phyloP scores from a whole-genome alignment of 2,113 vertebrate species.

The Danionella cerebrum region DNA sequence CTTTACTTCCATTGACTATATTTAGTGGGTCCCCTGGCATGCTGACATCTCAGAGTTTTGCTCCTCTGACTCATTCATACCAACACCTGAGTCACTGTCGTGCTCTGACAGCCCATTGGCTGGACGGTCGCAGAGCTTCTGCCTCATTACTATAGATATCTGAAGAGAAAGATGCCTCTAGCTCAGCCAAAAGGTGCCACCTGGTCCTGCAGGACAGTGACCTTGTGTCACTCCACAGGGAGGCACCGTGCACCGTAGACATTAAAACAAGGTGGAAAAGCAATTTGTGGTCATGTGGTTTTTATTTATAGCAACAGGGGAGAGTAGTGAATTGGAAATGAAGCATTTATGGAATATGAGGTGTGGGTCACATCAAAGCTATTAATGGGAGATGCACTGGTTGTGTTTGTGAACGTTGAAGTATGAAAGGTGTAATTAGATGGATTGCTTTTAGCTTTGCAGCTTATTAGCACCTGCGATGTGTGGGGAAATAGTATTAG shows the following conservation, averaged over 20 bases:
- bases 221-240: constrained; percentile 5
- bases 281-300: neutral
- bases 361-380: neutral
- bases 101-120: constrained; percentile 53
- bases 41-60: constrained; percentile 54
- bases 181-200: constrained; percentile 42
- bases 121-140: constrained; percentile 49
- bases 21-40: constrained; percentile 54
- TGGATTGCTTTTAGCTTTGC: neutral
- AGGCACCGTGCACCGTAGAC: neutral
- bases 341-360: constrained; percentile 10
- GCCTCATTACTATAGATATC: constrained; percentile 56
- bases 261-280: neutral
- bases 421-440: neutral
- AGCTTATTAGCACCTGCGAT: neutral
- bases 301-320: constrained; percentile 1
- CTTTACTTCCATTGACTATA: constrained; percentile 57
- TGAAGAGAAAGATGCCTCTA: constrained; percentile 38
- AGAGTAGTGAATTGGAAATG: constrained; percentile 1
- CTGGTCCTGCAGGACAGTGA: constrained; percentile 36
- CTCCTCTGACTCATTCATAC: constrained; percentile 48
- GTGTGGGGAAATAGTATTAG: constrained; percentile 8
- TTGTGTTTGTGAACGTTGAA: neutral
- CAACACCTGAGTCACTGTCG: constrained; percentile 59
- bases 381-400: neutral